Conservation (phyloP, 2,888 invertebrate genomes). For the Tipula unca region DNA sequence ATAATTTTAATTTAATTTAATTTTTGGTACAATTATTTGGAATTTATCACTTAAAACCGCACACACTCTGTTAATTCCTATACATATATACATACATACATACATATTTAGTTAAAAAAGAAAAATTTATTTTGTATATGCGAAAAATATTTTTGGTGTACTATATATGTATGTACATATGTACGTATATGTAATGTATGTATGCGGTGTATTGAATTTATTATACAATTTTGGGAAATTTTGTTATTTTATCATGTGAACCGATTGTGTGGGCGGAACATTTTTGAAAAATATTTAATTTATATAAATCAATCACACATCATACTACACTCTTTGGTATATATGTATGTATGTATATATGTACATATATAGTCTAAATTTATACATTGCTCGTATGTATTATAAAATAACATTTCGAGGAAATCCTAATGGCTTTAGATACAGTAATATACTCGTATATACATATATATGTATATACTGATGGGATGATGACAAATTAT, state of each 20-base stretch:
- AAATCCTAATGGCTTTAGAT: too few species aligned
- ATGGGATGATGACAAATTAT: neutral
- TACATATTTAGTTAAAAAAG: neutral
- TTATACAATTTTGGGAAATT: too few species aligned
- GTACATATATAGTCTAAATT: neutral
- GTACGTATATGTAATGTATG: too few species aligned
- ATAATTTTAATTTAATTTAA: neutral
- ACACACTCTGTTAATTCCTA: neutral
- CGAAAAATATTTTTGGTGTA: neutral
- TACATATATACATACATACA: neutral
- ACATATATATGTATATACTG: neutral
- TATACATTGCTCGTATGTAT: neutral
- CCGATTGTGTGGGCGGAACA: neutral
- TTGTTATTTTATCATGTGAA: neutral
- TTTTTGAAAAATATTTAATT: neutral
- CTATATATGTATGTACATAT: too few species aligned
- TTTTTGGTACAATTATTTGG: neutral
- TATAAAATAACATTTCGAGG: neutral
- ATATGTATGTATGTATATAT: too few species aligned
- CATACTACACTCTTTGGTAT: neutral
- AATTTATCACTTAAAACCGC: neutral
- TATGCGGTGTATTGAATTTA: neutral
- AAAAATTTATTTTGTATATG: too few species aligned
- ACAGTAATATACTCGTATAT: too few species aligned
- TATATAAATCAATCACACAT: neutral